A percentile compares a stretch with the other conserved stretches of the same genome.
These are phyloP conservation scores for Microplitis deprimator DNA, from an alignment of 2,888 invertebrate species.

Conservation along the genomic window DNA sequence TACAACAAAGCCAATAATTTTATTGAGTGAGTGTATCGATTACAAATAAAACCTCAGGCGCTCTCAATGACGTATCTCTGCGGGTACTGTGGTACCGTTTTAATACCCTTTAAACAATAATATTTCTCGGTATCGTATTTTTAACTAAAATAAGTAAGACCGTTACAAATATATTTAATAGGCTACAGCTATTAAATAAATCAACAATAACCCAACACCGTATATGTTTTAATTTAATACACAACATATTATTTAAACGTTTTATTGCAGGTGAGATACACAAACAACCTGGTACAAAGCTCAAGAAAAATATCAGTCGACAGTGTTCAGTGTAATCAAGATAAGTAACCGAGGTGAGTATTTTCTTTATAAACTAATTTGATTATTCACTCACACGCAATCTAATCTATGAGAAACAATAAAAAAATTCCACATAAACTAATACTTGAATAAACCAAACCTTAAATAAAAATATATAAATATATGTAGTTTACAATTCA, in stretches of 20 bases:
- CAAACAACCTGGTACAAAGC: background rate
- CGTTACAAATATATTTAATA: background rate
- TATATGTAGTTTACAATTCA: background rate
- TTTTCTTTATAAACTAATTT: constrained; percentile 1
- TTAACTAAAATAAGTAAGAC: background rate
- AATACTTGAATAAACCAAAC: background rate
- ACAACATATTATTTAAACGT: background rate
- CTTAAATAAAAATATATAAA: background rate
- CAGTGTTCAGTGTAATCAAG: background rate
- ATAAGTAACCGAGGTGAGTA: background rate
- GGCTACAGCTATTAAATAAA: background rate
- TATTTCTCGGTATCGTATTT: background rate
- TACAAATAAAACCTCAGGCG: constrained; percentile 26
- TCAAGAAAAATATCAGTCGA: background rate
- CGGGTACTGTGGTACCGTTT: constrained; percentile 26
- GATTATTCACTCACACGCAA: background rate
- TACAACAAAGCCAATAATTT: constrained; percentile 14
- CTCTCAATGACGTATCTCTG: constrained; percentile 14
- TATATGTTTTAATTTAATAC: background rate
- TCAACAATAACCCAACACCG: background rate
- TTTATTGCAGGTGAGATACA: constrained; percentile 20
- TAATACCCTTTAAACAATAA: constrained; percentile 3
- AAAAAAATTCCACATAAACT: background rate
- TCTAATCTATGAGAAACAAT: background rate
- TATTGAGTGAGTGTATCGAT: constrained; percentile 25